Percentiles rank a stretch among this genome's conserved stretches.
Evolutionary conservation across 2,888 invertebrate genomes (phyloP).

Genomic region (Thysanoteuthis rhombus): DNA sequence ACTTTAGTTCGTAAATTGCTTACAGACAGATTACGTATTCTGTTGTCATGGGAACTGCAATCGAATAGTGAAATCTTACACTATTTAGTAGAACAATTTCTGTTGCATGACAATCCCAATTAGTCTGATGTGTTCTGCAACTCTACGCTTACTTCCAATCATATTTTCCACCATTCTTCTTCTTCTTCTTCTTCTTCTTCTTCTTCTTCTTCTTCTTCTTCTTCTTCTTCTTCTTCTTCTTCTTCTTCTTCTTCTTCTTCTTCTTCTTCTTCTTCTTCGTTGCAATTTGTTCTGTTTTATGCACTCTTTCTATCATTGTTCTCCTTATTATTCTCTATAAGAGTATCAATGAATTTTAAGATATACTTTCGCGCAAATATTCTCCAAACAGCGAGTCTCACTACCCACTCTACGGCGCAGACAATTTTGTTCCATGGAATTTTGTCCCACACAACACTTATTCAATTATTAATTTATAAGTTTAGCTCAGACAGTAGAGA

Average conservation of each 20-base stretch:
- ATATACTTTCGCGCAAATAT: too few relatives aligned
- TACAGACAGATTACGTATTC: neutral
- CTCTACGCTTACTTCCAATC: neutral
- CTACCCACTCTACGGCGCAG: too few relatives aligned
- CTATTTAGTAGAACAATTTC: neutral
- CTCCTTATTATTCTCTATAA: too few relatives aligned
- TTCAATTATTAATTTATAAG: too few relatives aligned
- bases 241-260: neutral
- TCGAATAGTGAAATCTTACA: neutral
- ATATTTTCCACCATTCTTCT: neutral
- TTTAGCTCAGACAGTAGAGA: too few relatives aligned
- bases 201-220: neutral
- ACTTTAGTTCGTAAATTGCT: neutral
- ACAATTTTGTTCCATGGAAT: too few relatives aligned
- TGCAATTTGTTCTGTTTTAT: neutral
- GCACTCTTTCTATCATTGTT: neutral
- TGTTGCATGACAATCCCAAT: neutral
- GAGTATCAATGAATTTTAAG: too few relatives aligned
- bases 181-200: neutral
- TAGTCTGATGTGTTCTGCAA: neutral
- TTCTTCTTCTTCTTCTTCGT: neutral
- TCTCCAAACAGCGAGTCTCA: too few relatives aligned
- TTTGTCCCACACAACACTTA: too few relatives aligned
- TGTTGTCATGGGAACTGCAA: neutral
- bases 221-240: neutral